These are phyloP conservation scores for Morone chrysops DNA, from an alignment of 2,113 vertebrate genomes.

Conservation along the genomic window DNA sequence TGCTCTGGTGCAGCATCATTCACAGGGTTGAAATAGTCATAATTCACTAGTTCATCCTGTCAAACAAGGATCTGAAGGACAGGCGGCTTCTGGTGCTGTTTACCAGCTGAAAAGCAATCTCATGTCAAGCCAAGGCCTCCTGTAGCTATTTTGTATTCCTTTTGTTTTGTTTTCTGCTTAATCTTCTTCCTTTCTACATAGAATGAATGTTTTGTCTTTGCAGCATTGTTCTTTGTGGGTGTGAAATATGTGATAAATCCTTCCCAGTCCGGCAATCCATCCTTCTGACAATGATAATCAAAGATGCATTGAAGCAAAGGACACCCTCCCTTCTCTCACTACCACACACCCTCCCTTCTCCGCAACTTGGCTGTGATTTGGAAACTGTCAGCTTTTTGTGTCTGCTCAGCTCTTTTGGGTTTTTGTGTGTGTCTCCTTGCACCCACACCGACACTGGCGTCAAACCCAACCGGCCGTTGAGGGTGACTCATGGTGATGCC, in stretches of 20 bases:
- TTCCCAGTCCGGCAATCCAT: constrained; percentile 39
- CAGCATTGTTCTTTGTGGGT: constrained; percentile 43
- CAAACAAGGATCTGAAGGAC: neutral
- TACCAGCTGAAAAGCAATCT: constrained; percentile 15
- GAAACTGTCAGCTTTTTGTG: constrained; percentile 55
- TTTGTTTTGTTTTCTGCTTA: constrained; percentile 21
- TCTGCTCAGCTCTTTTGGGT: constrained; percentile 63
- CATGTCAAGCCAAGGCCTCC: neutral
- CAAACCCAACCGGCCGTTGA: constrained; percentile 28
- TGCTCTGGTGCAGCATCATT: constrained; percentile 4
- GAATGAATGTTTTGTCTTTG: constrained; percentile 36
- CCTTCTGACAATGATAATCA: constrained; percentile 64
- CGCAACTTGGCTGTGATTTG: constrained; percentile 54
- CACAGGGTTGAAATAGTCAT: constrained; percentile 20
- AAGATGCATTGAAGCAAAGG: constrained; percentile 59
- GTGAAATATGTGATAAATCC: constrained; percentile 59
- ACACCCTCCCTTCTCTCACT: constrained; percentile 30
- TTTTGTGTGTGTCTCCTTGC: constrained; percentile 26
- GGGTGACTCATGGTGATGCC: constrained; percentile 52
- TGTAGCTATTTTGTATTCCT: constrained; percentile 3
- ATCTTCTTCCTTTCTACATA: constrained; percentile 18
- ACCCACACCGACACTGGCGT: constrained; percentile 14
- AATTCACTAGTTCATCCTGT: constrained; percentile 11
- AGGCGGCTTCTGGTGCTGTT: neutral
- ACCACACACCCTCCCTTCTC: constrained; percentile 23